These are phyloP conservation scores for Dreissena polymorpha DNA, from an alignment of 1,140 invertebrate genomes.

Conservation along the genomic window DNA sequence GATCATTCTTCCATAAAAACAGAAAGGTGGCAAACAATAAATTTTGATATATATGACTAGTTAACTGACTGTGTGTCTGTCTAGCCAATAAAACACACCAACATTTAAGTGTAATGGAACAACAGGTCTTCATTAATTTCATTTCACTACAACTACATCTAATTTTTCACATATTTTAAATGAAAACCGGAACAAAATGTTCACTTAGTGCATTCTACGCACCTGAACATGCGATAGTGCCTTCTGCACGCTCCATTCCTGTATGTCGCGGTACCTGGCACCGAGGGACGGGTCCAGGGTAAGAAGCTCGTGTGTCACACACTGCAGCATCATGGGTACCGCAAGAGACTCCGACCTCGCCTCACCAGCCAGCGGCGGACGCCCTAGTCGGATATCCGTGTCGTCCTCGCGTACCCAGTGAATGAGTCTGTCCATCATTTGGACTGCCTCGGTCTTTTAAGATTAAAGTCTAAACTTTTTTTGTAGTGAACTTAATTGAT, in stretches of 20 bases:
- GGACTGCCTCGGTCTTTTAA: conserved; percentile 59
- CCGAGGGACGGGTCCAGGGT: conserved; percentile 57
- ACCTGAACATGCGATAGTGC: conserved; percentile 69
- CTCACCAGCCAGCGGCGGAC: conserved; percentile 56
- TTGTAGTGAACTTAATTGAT: too few relatives aligned
- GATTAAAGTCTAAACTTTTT: too few relatives aligned
- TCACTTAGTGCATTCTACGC: neutral
- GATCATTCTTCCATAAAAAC: too few relatives aligned
- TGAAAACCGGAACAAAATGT: too few relatives aligned
- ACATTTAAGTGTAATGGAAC: too few relatives aligned
- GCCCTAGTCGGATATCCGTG: conserved; percentile 53
- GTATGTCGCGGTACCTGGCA: conserved; percentile 56
- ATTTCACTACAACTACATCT: too few relatives aligned
- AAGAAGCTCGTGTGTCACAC: conserved; percentile 65
- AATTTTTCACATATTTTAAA: too few relatives aligned
- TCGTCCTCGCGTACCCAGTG: conserved; percentile 67
- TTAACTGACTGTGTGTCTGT: too few relatives aligned
- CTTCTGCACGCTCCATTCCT: conserved; percentile 64
- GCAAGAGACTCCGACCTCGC: conserved; percentile 57
- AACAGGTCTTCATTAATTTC: too few relatives aligned
- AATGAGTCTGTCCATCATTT: conserved; percentile 70
- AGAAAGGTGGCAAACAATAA: too few relatives aligned
- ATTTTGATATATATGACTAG: too few relatives aligned
- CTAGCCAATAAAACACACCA: too few relatives aligned
- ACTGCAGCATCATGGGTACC: conserved; percentile 73